Base-by-base conservation (phyloP, 2,797 vertebrate genomes). In the Lophius americanus region DNA sequence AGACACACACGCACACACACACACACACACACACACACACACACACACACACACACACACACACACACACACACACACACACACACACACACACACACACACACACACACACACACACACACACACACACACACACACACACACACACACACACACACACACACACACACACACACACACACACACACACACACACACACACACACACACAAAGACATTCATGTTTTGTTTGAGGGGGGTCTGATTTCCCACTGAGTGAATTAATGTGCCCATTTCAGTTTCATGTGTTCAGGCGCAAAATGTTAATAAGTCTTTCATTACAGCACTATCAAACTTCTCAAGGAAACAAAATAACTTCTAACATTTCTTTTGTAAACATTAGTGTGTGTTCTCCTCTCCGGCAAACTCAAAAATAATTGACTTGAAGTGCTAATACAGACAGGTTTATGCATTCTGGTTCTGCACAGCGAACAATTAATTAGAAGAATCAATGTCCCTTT, bases 401-500 rank as follows among this genome's bases (percentile, higher is more conserved):
- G 93, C 89, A 92, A 96, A 96, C 89, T 92, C 85, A 90, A 94
- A 94, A 87, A 95, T 95, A 96, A 91, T 95, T 94, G 90, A 93
- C 93, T 94, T 93, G 93, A 95, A 92, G 95, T 92, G 94, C 93
- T 94, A 96, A 94, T 95, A 84, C 76, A 83, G 87, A 91, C 84
- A 91, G 93, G 94, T 95, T 96, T 96, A 94, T 93, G 94, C 95
- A 95, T 95, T 95, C 93, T 93, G 93, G 89, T 94, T 95, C 92
- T 88, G 95, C 92, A 93, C 90, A 85, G 94, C 94, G 94, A 95
- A 95, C 95, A 95, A 96, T 96, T 98, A 99, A 99, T 98, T 98
- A 98, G 97, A 96, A 95, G 95, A 96, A 97, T 97, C 97, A 95
- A 95, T 98, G 96, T 97, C 96, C 95, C 95, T 93, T 97, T 97